Evolutionary conservation across 2,888 invertebrate species (phyloP).

Genomic region (Pocota personata): DNA sequence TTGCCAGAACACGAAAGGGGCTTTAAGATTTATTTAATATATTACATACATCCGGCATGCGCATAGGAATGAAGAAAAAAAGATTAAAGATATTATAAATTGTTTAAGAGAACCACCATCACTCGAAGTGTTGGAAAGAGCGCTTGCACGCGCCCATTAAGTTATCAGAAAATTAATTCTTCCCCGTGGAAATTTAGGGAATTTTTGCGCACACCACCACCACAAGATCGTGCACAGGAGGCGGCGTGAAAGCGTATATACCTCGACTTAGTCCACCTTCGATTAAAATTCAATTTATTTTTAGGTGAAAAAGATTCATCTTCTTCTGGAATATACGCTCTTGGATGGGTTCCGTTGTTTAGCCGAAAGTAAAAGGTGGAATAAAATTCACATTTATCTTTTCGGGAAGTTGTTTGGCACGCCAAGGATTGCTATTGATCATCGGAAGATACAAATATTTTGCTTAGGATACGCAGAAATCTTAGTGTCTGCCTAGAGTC

Average conservation of each 20-base stretch:
- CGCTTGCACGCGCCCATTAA: slow-evolving; percentile 20
- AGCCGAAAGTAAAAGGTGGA: slow-evolving; percentile 41
- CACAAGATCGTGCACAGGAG: slow-evolving; percentile 50
- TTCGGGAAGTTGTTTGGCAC: slow-evolving; percentile 24
- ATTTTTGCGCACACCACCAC: slow-evolving; percentile 11
- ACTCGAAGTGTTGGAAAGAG: slow-evolving; percentile 27
- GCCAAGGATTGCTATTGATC: background rate
- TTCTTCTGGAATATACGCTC: background rate
- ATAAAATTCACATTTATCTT: slow-evolving; percentile 52
- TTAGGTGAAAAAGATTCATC: slow-evolving; percentile 29
- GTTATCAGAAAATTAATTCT: slow-evolving; percentile 48
- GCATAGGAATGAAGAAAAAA: slow-evolving; percentile 4
- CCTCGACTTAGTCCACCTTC: slow-evolving; percentile 53
- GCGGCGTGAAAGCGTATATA: slow-evolving; percentile 47
- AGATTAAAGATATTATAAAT: slow-evolving; percentile 53
- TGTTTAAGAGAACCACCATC: slow-evolving; percentile 28
- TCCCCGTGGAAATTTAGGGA: slow-evolving; percentile 40
- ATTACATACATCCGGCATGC: slow-evolving; percentile 55
- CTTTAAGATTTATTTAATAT: slow-evolving; percentile 53
- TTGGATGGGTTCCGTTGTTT: background rate
- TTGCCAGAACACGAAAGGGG: slow-evolving; percentile 36
- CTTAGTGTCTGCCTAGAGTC: background rate
- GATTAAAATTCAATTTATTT: slow-evolving; percentile 69
- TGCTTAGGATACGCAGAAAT: background rate
- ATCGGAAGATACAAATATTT: slow-evolving; percentile 17